A percentile compares a stretch with the other conserved stretches of the same genome.
phyloP scores from a whole-genome alignment of 2,113 vertebrate genomes.

The Lates calcarifer region DNA sequence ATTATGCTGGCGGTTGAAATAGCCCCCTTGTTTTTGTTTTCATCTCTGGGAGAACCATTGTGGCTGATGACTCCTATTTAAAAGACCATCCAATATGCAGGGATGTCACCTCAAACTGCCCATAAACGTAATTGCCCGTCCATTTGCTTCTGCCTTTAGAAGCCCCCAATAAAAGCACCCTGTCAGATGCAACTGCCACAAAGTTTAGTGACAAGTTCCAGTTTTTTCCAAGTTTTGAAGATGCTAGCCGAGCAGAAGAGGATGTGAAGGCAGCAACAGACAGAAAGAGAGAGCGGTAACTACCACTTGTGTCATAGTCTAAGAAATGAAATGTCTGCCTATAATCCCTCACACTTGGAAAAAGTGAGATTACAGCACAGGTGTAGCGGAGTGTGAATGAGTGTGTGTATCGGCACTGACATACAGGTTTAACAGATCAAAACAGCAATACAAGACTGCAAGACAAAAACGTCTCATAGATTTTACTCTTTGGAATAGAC shows the following conservation, averaged over 20 bases:
- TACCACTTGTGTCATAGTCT: conserved; percentile 71
- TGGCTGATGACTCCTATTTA: conserved; percentile 86
- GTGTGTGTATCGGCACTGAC: conserved; percentile 54
- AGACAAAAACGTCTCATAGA: conserved; percentile 30
- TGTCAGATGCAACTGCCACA: conserved; percentile 79
- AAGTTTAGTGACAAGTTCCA: conserved; percentile 79
- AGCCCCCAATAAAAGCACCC: conserved; percentile 83
- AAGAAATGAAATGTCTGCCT: conserved; percentile 67
- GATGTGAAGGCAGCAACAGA: conserved; percentile 51
- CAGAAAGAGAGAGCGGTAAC: conserved; percentile 63
- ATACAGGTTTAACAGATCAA: conserved; percentile 60
- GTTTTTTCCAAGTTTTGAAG: conserved; percentile 77
- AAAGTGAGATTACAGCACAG: conserved; percentile 64
- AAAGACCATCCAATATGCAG: conserved; percentile 87
- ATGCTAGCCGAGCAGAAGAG: conserved; percentile 70
- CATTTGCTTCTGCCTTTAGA: conserved; percentile 83
- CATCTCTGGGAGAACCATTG: conserved; percentile 82
- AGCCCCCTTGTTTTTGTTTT: conserved; percentile 83
- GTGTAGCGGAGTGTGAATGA: conserved; percentile 70
- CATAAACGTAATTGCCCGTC: conserved; percentile 86
- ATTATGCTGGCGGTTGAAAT: conserved; percentile 81
- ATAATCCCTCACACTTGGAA: conserved; percentile 67
- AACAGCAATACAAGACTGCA: conserved; percentile 53
- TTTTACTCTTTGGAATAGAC: conserved; percentile 38
- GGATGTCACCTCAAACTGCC: conserved; percentile 86